Conservation (phyloP, 1,140 invertebrate genomes). For the Gonatopus flavifemur region DNA sequence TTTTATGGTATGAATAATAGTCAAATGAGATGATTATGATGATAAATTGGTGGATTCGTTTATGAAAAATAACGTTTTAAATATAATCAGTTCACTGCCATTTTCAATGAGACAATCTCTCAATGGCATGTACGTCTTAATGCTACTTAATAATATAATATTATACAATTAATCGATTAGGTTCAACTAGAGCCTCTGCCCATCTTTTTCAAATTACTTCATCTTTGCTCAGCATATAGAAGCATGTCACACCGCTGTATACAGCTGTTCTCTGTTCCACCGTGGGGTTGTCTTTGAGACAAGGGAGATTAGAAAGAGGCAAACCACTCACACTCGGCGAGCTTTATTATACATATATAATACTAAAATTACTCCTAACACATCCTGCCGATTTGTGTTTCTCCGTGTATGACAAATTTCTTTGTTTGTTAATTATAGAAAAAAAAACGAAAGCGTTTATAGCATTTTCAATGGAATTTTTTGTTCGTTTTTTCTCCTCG, state of each 20-base stretch:
- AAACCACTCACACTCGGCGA: too few species aligned
- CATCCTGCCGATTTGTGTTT: too few species aligned
- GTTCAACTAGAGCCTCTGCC: slow-evolving; percentile 14
- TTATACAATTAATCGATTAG: slow-evolving; percentile 15
- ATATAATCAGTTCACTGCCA: slow-evolving; percentile 32
- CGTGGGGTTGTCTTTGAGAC: background rate
- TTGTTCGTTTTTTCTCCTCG: too few species aligned
- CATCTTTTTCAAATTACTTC: slow-evolving; percentile 6
- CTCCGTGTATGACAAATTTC: too few species aligned
- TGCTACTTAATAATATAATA: slow-evolving; percentile 28
- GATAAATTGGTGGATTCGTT: slow-evolving; percentile 2
- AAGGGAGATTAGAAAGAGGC: background rate
- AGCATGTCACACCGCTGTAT: slow-evolving; percentile 11
- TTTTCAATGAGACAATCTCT: slow-evolving; percentile 9
- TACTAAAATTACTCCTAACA: too few species aligned
- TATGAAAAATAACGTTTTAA: slow-evolving; percentile 21
- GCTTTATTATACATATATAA: too few species aligned
- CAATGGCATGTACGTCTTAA: slow-evolving; percentile 20
- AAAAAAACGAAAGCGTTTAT: too few species aligned
- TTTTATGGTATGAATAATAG: background rate
- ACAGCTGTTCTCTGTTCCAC: background rate
- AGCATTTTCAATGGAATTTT: too few species aligned
- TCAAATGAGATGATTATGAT: background rate
- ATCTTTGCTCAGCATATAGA: slow-evolving; percentile 23
- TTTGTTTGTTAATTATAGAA: too few species aligned